Percentiles rank a stretch among this genome's conserved stretches.
These are phyloP conservation scores for Shargacucullia verbasci DNA, from an alignment of 2,888 invertebrate genomes.

Conservation along the genomic window DNA sequence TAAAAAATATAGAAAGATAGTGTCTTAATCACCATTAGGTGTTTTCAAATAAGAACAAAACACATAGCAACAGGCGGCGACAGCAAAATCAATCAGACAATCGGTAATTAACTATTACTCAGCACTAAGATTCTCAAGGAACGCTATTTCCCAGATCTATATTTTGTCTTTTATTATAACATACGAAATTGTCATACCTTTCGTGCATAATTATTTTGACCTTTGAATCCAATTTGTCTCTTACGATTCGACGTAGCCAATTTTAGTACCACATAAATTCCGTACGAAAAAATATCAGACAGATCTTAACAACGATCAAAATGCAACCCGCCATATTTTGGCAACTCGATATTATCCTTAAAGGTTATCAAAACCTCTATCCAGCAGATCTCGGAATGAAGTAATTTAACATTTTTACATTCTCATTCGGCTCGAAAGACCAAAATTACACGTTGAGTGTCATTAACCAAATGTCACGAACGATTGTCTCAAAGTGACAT, in stretches of 20 bases:
- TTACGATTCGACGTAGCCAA: background rate
- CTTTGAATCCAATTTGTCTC: no score
- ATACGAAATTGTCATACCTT: no score
- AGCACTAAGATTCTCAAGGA: no score
- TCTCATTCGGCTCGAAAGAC: slow-evolving; percentile 41
- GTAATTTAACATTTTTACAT: slow-evolving; percentile 47
- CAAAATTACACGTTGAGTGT: slow-evolving; percentile 49
- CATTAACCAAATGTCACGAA: slow-evolving; percentile 56
- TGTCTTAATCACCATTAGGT: background rate
- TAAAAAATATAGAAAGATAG: background rate
- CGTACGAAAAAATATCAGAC: slow-evolving; percentile 29
- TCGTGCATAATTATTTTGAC: no score
- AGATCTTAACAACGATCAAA: slow-evolving; percentile 24
- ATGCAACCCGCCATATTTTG: slow-evolving; percentile 12
- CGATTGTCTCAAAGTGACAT: slow-evolving; percentile 57
- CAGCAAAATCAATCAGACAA: no score
- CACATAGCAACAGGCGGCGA: no score
- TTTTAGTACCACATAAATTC: slow-evolving; percentile 17
- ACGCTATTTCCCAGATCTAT: no score
- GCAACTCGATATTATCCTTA: slow-evolving; percentile 37
- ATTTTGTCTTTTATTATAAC: no score
- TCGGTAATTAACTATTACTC: no score
- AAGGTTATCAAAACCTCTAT: slow-evolving; percentile 39
- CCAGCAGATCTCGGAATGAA: slow-evolving; percentile 32
- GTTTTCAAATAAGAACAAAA: background rate